Conservation (phyloP, 2,797 vertebrate species). For the Octomys mimax region DNA sequence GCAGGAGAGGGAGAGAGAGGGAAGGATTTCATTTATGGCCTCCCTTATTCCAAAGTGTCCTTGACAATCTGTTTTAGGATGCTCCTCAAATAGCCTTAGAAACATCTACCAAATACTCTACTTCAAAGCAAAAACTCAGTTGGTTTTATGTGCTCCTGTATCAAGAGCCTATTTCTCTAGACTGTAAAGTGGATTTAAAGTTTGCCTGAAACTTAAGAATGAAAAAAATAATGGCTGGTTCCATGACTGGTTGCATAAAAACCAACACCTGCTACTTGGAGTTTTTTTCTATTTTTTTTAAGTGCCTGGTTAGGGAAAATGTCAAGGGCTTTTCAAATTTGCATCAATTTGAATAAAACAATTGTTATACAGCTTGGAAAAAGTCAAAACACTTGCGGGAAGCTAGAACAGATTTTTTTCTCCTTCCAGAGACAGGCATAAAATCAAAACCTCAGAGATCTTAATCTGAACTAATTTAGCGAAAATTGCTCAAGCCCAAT, state of each 20-base stretch:
- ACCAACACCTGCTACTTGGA: slow-evolving; percentile 57
- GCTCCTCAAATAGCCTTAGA: slow-evolving; percentile 77
- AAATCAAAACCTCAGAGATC: slow-evolving; percentile 77
- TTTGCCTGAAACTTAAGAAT: slow-evolving; percentile 67
- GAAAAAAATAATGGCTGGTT: slow-evolving; percentile 23
- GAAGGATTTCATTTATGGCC: slow-evolving; percentile 75
- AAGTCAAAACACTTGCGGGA: slow-evolving; percentile 75
- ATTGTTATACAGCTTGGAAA: slow-evolving; percentile 62
- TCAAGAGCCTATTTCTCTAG: slow-evolving; percentile 69
- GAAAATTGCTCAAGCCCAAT: slow-evolving; percentile 77
- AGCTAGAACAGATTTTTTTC: slow-evolving; percentile 66
- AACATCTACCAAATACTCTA: slow-evolving; percentile 59
- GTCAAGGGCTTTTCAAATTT: slow-evolving; percentile 78
- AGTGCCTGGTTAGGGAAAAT: slow-evolving; percentile 73
- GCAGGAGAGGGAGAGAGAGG: not conserved
- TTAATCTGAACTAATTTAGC: slow-evolving; percentile 82
- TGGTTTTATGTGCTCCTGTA: slow-evolving; percentile 59
- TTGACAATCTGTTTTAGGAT: slow-evolving; percentile 78
- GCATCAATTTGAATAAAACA: slow-evolving; percentile 78
- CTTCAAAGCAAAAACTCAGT: slow-evolving; percentile 55
- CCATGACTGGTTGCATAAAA: slow-evolving; percentile 70
- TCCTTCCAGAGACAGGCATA: slow-evolving; percentile 74
- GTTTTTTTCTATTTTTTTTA: slow-evolving; percentile 4
- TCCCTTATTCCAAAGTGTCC: slow-evolving; percentile 55
- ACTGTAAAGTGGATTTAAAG: slow-evolving; percentile 67